A percentile compares a stretch with the other conserved stretches of the same genome.
Conservation (phyloP, 2,888 invertebrate genomes). For the Drosophila glabriapex region DNA sequence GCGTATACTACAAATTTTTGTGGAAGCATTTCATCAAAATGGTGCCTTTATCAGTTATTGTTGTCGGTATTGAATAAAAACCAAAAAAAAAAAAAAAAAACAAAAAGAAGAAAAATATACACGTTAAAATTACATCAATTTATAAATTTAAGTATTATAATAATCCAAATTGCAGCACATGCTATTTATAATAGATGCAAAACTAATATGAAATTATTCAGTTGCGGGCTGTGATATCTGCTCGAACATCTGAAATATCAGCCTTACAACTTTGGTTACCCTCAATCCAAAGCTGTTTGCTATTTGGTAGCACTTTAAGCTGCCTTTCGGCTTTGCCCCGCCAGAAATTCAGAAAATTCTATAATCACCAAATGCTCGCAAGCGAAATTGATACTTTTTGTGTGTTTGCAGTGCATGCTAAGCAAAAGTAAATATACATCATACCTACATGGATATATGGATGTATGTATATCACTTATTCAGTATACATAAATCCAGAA, state of each 20-base stretch:
- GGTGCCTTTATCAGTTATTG: conserved; percentile 83
- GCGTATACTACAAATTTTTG: conserved; percentile 44
- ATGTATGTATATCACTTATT: conserved; percentile 7
- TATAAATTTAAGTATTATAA: conserved; percentile 13
- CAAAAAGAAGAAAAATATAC: neutral
- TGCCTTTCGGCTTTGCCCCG: conserved; percentile 3
- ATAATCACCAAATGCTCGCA: conserved; percentile 6
- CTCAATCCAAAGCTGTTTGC: conserved; percentile 3
- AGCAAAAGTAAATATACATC: conserved; percentile 3
- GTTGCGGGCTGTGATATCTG: conserved; percentile 56
- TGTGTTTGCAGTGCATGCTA: conserved; percentile 15
- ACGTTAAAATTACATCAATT: conserved; percentile 27
- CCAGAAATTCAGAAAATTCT: neutral
- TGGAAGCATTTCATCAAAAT: conserved; percentile 82
- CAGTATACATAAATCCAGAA: conserved; percentile 7
- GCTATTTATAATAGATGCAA: conserved; percentile 33
- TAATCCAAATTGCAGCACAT: conserved; percentile 30
- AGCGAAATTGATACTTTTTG: conserved; percentile 10
- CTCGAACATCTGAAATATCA: conserved; percentile 31
- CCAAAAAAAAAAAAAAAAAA: conserved; percentile 17
- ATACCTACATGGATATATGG: conserved; percentile 2
- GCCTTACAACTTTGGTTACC: conserved; percentile 7
- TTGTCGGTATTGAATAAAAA: conserved; percentile 51
- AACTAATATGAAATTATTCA: conserved; percentile 20
- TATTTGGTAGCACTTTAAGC: conserved; percentile 1